Evolutionary conservation across 2,888 invertebrate species (phyloP).

Genomic region (Uropetala carovei): DNA sequence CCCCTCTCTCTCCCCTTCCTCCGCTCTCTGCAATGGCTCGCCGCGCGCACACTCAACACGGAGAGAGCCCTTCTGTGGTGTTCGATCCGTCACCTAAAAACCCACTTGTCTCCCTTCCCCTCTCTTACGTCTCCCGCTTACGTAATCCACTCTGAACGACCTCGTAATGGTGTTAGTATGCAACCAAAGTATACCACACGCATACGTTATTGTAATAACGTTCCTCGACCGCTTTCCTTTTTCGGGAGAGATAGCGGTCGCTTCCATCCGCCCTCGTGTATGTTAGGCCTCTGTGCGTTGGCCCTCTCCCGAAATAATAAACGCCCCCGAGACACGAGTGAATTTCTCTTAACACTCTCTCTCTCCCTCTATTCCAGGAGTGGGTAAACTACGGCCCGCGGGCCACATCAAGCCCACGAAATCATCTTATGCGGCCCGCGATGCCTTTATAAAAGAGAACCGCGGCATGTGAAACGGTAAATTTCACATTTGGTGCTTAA

Average conservation of each 20-base stretch:
- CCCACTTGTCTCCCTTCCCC: background rate
- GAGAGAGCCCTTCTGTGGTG: background rate
- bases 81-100: background rate
- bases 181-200: background rate
- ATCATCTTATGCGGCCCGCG: no score
- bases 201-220: background rate
- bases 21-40: background rate
- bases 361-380: background rate
- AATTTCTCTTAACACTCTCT: background rate
- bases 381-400: no score
- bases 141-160: slow-evolving; percentile 12
- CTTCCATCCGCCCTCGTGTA: no score
- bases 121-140: background rate
- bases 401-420: no score
- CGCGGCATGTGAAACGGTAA: no score
- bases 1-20: background rate
- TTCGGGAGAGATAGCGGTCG: no score
- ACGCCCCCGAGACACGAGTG: background rate
- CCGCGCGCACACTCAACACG: background rate
- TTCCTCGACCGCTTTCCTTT: background rate
- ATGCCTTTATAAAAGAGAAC: no score
- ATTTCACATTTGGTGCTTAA: no score
- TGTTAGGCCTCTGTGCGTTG: no score
- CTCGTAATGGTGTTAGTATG: background rate
- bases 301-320: background rate